A percentile compares a stretch with the other conserved stretches of the same genome.
Evolutionary conservation across 1,140 invertebrate species (phyloP).

Genomic region (Saccostrea cuccullata): DNA sequence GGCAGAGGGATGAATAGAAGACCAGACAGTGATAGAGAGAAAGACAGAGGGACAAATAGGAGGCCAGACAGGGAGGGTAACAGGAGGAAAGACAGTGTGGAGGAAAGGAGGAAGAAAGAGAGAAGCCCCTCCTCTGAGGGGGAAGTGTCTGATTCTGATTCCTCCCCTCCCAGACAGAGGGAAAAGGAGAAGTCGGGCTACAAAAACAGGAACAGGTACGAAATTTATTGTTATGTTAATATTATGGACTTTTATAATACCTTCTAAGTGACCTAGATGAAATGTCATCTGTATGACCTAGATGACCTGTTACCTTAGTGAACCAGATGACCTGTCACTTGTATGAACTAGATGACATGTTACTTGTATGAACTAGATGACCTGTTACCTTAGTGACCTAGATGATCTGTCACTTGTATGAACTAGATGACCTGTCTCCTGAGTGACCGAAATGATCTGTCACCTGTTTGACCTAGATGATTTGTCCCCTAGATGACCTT

Average conservation of each 20-base stretch:
- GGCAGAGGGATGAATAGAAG: neutral
- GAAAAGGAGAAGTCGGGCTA: neutral
- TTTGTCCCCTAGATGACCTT: too few relatives aligned
- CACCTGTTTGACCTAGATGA: too few relatives aligned
- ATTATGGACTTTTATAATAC: neutral
- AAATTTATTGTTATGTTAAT: neutral
- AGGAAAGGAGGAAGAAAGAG: neutral
- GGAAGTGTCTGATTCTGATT: constrained; percentile 7
- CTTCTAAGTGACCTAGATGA: too few relatives aligned
- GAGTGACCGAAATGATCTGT: too few relatives aligned
- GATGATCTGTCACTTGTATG: too few relatives aligned
- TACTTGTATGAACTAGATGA: too few relatives aligned
- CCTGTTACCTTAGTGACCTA: too few relatives aligned
- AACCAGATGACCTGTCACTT: too few relatives aligned
- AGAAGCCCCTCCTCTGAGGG: constrained; percentile 9
- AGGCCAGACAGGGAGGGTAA: neutral
- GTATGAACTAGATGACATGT: too few relatives aligned
- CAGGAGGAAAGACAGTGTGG: neutral
- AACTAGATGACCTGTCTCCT: too few relatives aligned
- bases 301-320: too few relatives aligned
- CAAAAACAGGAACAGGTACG: neutral
- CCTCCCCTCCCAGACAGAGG: constrained; percentile 4
- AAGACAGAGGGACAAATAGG: neutral
- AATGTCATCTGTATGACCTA: too few relatives aligned
- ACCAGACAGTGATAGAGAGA: neutral